Evolutionary conservation across 1,140 invertebrate species (phyloP), one percentile per base, ranked within the genome.

Genomic region (Sogatella furcifera): DNA sequence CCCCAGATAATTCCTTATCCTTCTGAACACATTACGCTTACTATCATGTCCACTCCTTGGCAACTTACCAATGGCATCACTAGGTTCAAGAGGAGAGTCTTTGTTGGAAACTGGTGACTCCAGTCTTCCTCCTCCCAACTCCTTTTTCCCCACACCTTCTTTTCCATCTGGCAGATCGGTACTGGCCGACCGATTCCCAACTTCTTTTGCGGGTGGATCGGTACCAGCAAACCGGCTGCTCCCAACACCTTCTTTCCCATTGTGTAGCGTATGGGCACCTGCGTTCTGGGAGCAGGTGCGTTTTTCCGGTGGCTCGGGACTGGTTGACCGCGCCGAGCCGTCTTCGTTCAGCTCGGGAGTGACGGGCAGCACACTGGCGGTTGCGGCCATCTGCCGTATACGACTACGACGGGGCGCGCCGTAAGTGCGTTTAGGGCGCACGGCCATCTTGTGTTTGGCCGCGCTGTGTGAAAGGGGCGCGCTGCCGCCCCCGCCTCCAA

Each of bases 301-400:
- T n/a, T 2, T 28, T 24, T 55, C 34, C 5, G 31, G 9, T 6
- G 31, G 31, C 38, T 65, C 62, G 15, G 62, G 54, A 6, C 57
- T 46, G 8, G 28, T 19, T 19, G 28, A 55, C 21, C 60, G 8
- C 3, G 34, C 34, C 34, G 56, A 46, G 38, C 46, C 53, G 70
- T 88, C 84, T 77, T 87, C 84, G 69, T 85, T 85, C 46, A 84
- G 80, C 77, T 88, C 84, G 54, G 84, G 84, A 61, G 84, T 88
- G 62, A 83, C 82, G 62, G 80, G 78, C 67, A 84, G 72, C 67
- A 84, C 72, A 61, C 76, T 77, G 63, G 76, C 76, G 69, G 75
- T 55, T 69, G 73, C 68, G 43, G 73, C 65, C 73, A 83, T 80
- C 70, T 81, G 79, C 52, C 78, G 77, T 21, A 77, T 74, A 67